Percentiles rank a stretch among this genome's conserved stretches.
These are phyloP conservation scores for Octodonta nipae DNA, from an alignment of 2,888 invertebrate species.

Conservation along the genomic window DNA sequence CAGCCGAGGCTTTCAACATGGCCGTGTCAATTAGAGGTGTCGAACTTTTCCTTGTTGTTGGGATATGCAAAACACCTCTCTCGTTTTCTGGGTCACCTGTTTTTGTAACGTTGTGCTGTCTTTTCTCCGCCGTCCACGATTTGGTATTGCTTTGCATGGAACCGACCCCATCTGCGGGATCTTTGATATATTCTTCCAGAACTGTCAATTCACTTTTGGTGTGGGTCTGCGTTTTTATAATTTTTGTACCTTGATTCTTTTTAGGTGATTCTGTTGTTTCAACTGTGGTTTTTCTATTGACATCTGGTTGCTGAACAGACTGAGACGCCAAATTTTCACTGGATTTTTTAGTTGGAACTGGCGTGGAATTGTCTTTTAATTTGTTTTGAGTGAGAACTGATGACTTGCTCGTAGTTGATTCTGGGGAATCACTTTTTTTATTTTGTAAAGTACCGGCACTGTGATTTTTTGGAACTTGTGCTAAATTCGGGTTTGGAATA, in stretches of 20 bases:
- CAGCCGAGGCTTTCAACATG: not conserved
- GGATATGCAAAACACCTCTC: slow-evolving; percentile 1
- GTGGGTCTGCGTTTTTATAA: slow-evolving; percentile 2
- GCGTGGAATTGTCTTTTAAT: slow-evolving; percentile 4
- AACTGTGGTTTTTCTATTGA: slow-evolving; percentile 1
- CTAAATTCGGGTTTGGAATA: slow-evolving; percentile 27
- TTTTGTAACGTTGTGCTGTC: not conserved
- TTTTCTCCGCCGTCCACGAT: not conserved
- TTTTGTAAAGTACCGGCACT: too few relatives aligned
- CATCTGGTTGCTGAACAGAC: not conserved
- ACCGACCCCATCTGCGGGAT: not conserved
- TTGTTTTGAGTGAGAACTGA: slow-evolving; percentile 6
- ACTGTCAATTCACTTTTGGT: slow-evolving; percentile 1
- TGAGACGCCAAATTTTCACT: too few relatives aligned
- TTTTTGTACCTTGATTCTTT: not conserved
- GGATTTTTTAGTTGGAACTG: slow-evolving; percentile 1
- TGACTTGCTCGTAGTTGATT: too few relatives aligned
- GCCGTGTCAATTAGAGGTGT: slow-evolving; percentile 3
- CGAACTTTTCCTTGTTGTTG: slow-evolving; percentile 5
- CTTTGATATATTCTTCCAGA: not conserved
- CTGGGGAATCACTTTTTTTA: slow-evolving; percentile 5
- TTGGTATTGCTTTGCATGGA: not conserved
- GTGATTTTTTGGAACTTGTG: slow-evolving; percentile 5
- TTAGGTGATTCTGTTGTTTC: not conserved
- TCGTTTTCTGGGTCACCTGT: not conserved